These are phyloP conservation scores for Baronia brevicornis DNA, from an alignment of 2,888 invertebrate species.

Conservation along the genomic window DNA sequence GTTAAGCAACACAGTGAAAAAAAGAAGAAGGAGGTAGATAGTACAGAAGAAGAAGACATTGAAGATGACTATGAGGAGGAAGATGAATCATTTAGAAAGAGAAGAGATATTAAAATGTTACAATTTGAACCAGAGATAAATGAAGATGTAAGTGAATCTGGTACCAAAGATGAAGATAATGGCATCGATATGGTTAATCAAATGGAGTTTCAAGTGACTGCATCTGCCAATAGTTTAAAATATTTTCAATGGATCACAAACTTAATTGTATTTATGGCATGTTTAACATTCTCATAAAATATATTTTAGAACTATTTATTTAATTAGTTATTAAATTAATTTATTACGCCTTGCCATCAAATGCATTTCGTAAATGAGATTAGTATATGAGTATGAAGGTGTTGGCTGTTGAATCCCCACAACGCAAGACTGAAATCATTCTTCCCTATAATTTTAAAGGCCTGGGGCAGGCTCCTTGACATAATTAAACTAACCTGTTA, in stretches of 20 bases:
- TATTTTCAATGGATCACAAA: conserved; percentile 26
- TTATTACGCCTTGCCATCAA: conserved; percentile 64
- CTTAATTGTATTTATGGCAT: conserved; percentile 38
- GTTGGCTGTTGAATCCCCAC: conserved; percentile 29
- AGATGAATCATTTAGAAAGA: conserved; percentile 28
- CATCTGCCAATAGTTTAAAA: conserved; percentile 8
- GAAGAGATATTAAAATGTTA: conserved; percentile 47
- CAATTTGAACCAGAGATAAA: conserved; percentile 47
- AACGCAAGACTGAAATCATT: not conserved
- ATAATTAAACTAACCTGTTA: conserved; percentile 43
- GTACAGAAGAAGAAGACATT: conserved; percentile 24
- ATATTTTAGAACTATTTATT: conserved; percentile 28
- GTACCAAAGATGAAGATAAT: conserved; percentile 17
- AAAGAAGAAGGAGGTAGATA: conserved; percentile 15
- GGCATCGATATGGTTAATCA: conserved; percentile 40
- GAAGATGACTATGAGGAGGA: conserved; percentile 28
- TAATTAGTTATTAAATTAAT: conserved; percentile 62
- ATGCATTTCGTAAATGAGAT: conserved; percentile 53
- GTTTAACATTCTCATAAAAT: conserved; percentile 27
- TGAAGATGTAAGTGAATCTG: conserved; percentile 34
- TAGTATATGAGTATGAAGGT: conserved; percentile 19
- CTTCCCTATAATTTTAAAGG: conserved; percentile 7
- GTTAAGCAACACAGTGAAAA: no score
- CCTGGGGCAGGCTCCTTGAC: conserved; percentile 19
- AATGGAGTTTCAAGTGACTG: conserved; percentile 37